Conservation (phyloP, 2,113 vertebrate genomes). For the Raphicerus campestris region DNA sequence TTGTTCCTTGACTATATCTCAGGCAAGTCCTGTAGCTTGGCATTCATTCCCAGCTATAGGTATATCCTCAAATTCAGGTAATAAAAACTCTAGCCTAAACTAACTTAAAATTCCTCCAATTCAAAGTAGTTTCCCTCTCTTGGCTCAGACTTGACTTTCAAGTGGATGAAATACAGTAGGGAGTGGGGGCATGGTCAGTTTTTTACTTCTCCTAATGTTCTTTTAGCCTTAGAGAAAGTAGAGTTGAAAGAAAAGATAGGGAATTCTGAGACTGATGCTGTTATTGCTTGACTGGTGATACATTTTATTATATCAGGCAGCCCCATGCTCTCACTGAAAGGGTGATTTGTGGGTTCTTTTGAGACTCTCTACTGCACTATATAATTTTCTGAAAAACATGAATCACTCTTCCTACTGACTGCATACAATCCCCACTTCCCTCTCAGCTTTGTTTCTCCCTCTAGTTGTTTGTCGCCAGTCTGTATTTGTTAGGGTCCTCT, state of each 20-base stretch:
- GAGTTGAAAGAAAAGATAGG: not conserved
- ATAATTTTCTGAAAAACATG: not conserved
- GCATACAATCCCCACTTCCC: not conserved
- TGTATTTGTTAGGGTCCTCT: not conserved
- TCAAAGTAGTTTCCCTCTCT: not conserved
- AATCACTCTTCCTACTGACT: not conserved
- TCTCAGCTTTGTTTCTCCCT: not conserved
- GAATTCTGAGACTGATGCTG: not conserved
- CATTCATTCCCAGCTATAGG: not conserved
- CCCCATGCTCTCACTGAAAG: not conserved
- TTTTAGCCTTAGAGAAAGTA: not conserved
- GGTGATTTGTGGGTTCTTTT: not conserved
- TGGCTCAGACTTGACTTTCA: not conserved
- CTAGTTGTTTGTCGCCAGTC: not conserved
- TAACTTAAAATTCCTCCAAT: not conserved
- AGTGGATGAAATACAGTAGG: not conserved
- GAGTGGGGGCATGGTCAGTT: not conserved
- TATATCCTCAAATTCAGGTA: not conserved
- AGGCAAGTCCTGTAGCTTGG: not conserved
- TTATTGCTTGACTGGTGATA: not conserved
- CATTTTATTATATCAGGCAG: not conserved
- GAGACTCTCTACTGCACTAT: not conserved
- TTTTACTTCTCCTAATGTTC: not conserved
- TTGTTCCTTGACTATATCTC: not conserved
- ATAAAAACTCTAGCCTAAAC: not conserved